Conservation (phyloP, 2,888 invertebrate genomes). For the Glaucopsyche alexis region DNA sequence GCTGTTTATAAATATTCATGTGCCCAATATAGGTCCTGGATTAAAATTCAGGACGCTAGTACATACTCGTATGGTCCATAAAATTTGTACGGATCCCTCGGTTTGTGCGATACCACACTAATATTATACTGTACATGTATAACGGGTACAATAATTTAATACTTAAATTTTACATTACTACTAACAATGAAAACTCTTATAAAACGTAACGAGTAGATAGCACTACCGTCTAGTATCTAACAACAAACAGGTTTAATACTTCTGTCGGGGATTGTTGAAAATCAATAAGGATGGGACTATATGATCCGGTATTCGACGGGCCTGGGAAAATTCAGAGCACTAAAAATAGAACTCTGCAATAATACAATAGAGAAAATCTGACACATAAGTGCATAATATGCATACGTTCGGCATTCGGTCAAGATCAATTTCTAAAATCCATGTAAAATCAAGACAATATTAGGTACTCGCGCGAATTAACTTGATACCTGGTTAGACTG, state of each 20-base stretch:
- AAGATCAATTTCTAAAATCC: too few species aligned
- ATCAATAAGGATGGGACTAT: too few species aligned
- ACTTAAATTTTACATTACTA: slow-evolving; percentile 49
- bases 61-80: slow-evolving; percentile 29
- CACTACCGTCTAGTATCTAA: slow-evolving; percentile 37
- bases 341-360: too few species aligned
- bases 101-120: slow-evolving; percentile 38
- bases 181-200: slow-evolving; percentile 56
- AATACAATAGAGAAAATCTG: too few species aligned
- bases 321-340: too few species aligned
- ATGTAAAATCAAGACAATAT: too few species aligned
- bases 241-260: slow-evolving; percentile 41
- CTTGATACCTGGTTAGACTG: too few species aligned
- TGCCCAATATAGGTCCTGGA: slow-evolving; percentile 26
- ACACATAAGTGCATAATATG: too few species aligned
- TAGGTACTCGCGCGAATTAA: too few species aligned
- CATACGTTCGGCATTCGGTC: too few species aligned
- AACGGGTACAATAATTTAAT: slow-evolving; percentile 34
- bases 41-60: slow-evolving; percentile 3
- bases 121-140: slow-evolving; percentile 30
- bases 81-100: slow-evolving; percentile 35
- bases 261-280: not conserved
- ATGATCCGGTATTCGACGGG: too few species aligned
- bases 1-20: slow-evolving; percentile 36
- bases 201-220: slow-evolving; percentile 46